Evolutionary conservation across 2,113 vertebrate species (phyloP).

Genomic region (Leptobrachium ailaonicum): DNA sequence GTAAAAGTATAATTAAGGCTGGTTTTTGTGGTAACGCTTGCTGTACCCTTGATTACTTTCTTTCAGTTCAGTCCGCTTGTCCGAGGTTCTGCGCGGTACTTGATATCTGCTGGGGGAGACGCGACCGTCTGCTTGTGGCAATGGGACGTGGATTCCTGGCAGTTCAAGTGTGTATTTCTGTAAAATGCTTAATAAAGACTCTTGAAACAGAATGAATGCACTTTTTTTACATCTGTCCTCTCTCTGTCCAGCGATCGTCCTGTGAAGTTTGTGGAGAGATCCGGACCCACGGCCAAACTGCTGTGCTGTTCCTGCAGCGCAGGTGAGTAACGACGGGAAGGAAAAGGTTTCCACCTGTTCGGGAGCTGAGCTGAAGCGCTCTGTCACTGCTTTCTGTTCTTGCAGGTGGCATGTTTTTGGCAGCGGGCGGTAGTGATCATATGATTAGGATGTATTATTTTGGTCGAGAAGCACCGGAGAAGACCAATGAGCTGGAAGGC

Average conservation of each 20-base stretch:
- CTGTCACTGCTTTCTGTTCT: constrained; percentile 14
- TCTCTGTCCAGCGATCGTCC: constrained; percentile 77
- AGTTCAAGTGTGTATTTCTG: constrained; percentile 80
- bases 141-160: constrained; percentile 86
- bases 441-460: constrained; percentile 96
- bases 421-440: constrained; percentile 94
- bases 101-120: constrained; percentile 97
- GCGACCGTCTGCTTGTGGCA: constrained; percentile 97
- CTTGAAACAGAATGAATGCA: too few relatives aligned
- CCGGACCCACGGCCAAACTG: constrained; percentile 90
- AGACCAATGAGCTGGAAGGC: constrained; percentile 87
- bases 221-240: constrained; percentile 4
- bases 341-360: neutral
- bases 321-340: constrained; percentile 70
- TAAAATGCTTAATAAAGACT: too few relatives aligned
- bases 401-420: constrained; percentile 94
- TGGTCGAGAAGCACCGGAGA: constrained; percentile 88
- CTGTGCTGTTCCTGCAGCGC: constrained; percentile 95
- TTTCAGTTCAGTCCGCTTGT: constrained; percentile 92
- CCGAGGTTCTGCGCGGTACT: constrained; percentile 86
- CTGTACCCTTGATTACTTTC: neutral
- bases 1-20: too few relatives aligned
- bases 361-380: neutral
- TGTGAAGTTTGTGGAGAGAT: constrained; percentile 90
- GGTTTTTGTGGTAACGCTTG: too few relatives aligned